phyloP scores from a whole-genome alignment of 1,140 invertebrate genomes.

The Brachionus manjavacas region DNA sequence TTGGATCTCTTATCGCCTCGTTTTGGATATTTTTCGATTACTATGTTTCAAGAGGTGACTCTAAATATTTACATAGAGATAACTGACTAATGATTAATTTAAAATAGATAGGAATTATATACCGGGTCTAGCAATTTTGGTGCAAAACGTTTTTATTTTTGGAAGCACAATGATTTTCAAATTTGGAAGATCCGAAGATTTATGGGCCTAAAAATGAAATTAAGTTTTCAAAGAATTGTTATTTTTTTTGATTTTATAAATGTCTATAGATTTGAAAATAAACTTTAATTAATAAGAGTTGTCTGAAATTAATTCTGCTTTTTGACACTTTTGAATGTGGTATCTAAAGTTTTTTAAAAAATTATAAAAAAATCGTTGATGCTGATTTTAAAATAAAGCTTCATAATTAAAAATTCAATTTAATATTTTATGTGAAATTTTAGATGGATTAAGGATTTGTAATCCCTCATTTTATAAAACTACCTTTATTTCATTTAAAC shows the following conservation, averaged over 20 bases:
- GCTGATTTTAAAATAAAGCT: too few species aligned
- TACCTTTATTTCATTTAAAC: too few species aligned
- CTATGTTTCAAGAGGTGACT: constrained; percentile 34
- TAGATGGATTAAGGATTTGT: too few species aligned
- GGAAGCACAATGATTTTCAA: constrained; percentile 38
- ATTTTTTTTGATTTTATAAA: not conserved
- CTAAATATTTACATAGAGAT: not conserved
- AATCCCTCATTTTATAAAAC: too few species aligned
- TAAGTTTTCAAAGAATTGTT: not conserved
- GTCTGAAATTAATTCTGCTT: too few species aligned
- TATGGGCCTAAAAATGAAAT: constrained; percentile 2
- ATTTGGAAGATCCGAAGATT: constrained; percentile 39
- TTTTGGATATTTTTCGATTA: constrained; percentile 42
- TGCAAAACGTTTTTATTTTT: constrained; percentile 35
- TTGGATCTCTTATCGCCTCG: constrained; percentile 34
- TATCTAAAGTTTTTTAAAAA: too few species aligned
- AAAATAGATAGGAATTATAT: not conserved
- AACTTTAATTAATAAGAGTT: too few species aligned
- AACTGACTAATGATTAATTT: not conserved
- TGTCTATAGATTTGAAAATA: not conserved
- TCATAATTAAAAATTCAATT: too few species aligned
- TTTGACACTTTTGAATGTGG: too few species aligned
- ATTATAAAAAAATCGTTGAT: too few species aligned
- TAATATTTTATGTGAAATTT: too few species aligned
- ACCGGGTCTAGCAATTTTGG: constrained; percentile 28